Base-by-base conservation (phyloP, 2,113 vertebrate genomes). In the Gymnobelideus leadbeateri region DNA sequence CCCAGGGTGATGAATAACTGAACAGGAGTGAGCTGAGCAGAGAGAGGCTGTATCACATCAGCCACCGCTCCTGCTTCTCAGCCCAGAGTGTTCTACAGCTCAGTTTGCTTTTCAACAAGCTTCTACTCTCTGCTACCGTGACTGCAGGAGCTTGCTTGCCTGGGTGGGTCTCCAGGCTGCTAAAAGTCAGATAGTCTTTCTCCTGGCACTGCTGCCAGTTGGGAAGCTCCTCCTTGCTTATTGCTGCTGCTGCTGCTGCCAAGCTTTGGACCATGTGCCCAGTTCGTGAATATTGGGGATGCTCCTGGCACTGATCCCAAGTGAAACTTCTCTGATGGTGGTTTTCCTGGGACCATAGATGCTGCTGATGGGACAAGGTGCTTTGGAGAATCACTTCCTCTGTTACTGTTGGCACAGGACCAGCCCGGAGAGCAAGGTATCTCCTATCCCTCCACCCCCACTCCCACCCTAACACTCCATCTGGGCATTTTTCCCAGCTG, bases 1-100 rank as follows among this genome's bases (percentile, higher is more conserved):
- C 97, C 97, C 98, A 94, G 96, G 98, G 97, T 98, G 98, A 99
- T 98, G 97, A 96, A 97, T 96, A 96, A 97, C 97, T 84, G 97
- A 98, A 98, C 98, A 97, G 97, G 95, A 98, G 98, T 95, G 98
- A 95, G 96, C 97, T 96, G 95, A 94, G 96, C 97, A 96, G 95
- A 94, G 94, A 97, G 96, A 93, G 98, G 98, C 98, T 98, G 98
- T 98, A 91, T 96, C 98, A 96, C 97, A 96, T 95, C 97, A 97
- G 97, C 98, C 98, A 93, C 95, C 91, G 77, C 96, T 98, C 92
- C 95, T 95, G 97, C 98, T 97, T 96, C 97, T 93, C 84, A 97
- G 96, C 97, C 96, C 93, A 90, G 97, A 54, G 96, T 46, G 95
- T 96, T 50, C 93, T 61, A 61, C 91, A 92, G 94, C 95, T 84